Base-by-base conservation (phyloP, 2,797 vertebrate species). In the Pseudochaenichthys georgianus region DNA sequence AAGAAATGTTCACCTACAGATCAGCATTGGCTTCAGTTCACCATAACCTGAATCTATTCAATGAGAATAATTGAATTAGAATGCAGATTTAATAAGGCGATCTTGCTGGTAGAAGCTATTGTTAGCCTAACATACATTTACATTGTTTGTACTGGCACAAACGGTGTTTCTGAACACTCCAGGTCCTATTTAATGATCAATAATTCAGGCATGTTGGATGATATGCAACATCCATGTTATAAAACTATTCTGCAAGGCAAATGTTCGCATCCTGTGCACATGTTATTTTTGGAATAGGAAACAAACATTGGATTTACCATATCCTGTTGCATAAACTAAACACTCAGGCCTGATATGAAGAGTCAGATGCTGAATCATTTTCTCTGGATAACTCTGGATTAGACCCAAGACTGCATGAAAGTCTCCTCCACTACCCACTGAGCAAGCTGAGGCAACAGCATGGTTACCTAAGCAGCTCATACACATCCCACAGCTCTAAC, bases 381-480 rank as follows among this genome's bases (percentile, higher is more conserved):
- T 78, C 58, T n/a, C 34, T 38, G 34, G 34, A 38, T 38, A 65
- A 46, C 31, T 53, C 47, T 46, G n/a, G 64, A 60, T 73, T 59
- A 53, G 42, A 60, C 54, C n/a, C 48, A 9, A 64, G n/a, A 41
- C 47, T 64, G 42, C 41, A 58, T 57, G 48, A 19, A 67, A 53
- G 42, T 50, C 62, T n/a, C 64, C 12, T 50, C 48, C 67, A 21
- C 23, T 38, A 9, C 51, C 13, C 42, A 13, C 45, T 23, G 28
- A 51, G 51, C 48, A 34, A 50, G 62, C 73, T 55, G 42, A 70
- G 70, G 38, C 43, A 65, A 52, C 64, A 59, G 46, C 47, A 31
- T 28, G 31, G 53, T 75, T 65, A 76, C 50, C 41, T 54, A 75
- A 57, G 58, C 55, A 54, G 52, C 53, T 64, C 64, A 48, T 66